These are phyloP conservation scores for Euthynnus affinis DNA, from an alignment of 2,797 vertebrate species.

Conservation along the genomic window DNA sequence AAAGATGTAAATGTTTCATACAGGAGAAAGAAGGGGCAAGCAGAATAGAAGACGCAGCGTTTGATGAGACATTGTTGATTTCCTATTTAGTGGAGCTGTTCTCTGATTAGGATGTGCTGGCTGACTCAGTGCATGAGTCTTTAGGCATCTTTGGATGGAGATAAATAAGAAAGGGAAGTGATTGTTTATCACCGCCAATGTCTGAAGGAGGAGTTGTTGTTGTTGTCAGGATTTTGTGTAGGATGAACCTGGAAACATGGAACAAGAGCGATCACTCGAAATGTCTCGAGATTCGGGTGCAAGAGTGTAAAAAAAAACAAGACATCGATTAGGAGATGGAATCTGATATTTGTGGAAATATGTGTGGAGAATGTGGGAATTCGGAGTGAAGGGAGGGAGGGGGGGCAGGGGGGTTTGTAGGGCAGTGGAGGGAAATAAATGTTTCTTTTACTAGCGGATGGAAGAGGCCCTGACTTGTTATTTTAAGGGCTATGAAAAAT, in stretches of 20 bases:
- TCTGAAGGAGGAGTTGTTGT: not conserved
- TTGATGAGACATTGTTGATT: slow-evolving; percentile 11
- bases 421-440: not conserved
- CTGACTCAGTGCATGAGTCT: slow-evolving; percentile 46
- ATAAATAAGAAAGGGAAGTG: slow-evolving; percentile 16
- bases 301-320: slow-evolving; percentile 12
- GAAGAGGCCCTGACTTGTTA: not conserved
- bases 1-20: not conserved
- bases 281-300: not conserved
- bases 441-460: too few species aligned
- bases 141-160: not conserved
- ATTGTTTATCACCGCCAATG: slow-evolving; percentile 12
- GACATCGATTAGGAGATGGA: not conserved
- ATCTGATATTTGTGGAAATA: not conserved
- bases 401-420: too few species aligned
- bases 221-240: slow-evolving; percentile 5
- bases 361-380: too few species aligned
- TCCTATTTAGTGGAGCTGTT: not conserved
- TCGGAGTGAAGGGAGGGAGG: too few species aligned
- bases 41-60: not conserved
- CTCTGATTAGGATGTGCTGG: not conserved
- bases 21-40: not conserved
- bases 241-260: slow-evolving; percentile 1
- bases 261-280: not conserved
- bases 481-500: slow-evolving; percentile 10